Evolutionary conservation across 2,113 vertebrate species (phyloP), one percentile per base, ranked within the genome.

Genomic region (Macroglossus sobrinus): DNA sequence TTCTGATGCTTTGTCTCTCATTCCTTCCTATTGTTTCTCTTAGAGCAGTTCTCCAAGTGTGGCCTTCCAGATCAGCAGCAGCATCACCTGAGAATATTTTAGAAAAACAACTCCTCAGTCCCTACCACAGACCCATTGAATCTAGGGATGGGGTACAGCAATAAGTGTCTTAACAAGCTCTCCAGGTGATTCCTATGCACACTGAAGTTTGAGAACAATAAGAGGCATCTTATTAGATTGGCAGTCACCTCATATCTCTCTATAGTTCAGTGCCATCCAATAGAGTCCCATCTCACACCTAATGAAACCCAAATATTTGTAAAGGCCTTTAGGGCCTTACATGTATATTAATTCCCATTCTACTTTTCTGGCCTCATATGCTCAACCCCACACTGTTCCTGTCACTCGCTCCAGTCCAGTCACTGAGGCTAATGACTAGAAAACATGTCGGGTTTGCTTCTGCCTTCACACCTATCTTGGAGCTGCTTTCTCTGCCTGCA

Each of bases 361-460:
- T 12, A 28, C 6, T 21, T 92, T 24, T 11, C 50, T 47, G 3
- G 22, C 26, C 6, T 47, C 76, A 35, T 10, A 7, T 35, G 16
- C 24, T 16, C 59, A 61, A 3, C 0, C 3, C 0, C 13, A 14
- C 16, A 16, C 2, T 4, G 5, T 47, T 33, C 19, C 72, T 11
- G 0, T n/a, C 40, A 28, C 45, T 53, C 24, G 30, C 15, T 55
- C 15, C 26, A 10, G 8, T 35, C 19, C 33, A 5, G 21, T n/a
- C 26, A 57, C n/a, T 16, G 24, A 45, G n/a, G 24, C 8, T 53
- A 28, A 9, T 28, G 22, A 38, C 33, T 50, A 24, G 40, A 66
- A 75, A 82, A 33, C 0, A 0, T 4, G 2, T 24, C 53, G 59
- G 63, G 1, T 7, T 84, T 64, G 12, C 50, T 69, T 82, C 74